Percentiles rank a stretch among this genome's conserved stretches.
phyloP scores from a whole-genome alignment of 2,888 invertebrate species.

The Apodemia duryi region DNA sequence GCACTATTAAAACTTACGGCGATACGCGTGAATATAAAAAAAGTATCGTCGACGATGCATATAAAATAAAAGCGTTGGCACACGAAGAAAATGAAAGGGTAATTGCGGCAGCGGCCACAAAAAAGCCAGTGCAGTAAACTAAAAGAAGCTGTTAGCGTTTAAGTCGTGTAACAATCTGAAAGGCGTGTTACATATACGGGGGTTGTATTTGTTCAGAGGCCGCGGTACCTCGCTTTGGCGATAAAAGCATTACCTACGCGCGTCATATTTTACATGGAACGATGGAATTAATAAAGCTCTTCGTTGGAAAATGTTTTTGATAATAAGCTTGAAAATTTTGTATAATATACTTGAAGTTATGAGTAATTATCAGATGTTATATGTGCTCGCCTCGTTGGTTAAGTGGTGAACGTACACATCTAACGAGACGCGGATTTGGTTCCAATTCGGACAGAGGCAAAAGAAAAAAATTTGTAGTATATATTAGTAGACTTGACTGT shows the following conservation, averaged over 20 bases:
- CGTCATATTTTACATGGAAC: constrained; percentile 28
- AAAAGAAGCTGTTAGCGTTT: constrained; percentile 58
- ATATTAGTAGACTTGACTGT: no score
- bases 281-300: constrained; percentile 15
- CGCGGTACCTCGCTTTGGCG: constrained; percentile 25
- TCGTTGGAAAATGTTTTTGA: constrained; percentile 1
- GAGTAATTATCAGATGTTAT: neutral
- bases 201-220: constrained; percentile 41
- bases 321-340: neutral
- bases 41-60: constrained; percentile 48
- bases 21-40: constrained; percentile 47
- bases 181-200: constrained; percentile 39
- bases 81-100: constrained; percentile 59
- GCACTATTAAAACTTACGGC: constrained; percentile 59
- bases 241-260: constrained; percentile 32
- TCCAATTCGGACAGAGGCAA: no score
- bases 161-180: constrained; percentile 49
- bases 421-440: no score
- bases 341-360: constrained; percentile 2
- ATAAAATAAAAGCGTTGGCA: constrained; percentile 63
- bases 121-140: constrained; percentile 58
- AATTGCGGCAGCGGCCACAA: constrained; percentile 63
- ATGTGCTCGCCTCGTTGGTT: no score
- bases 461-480: no score
- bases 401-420: no score